Conservation (phyloP, 2,113 vertebrate genomes). For the Cyphomyrus discorhynchus region DNA sequence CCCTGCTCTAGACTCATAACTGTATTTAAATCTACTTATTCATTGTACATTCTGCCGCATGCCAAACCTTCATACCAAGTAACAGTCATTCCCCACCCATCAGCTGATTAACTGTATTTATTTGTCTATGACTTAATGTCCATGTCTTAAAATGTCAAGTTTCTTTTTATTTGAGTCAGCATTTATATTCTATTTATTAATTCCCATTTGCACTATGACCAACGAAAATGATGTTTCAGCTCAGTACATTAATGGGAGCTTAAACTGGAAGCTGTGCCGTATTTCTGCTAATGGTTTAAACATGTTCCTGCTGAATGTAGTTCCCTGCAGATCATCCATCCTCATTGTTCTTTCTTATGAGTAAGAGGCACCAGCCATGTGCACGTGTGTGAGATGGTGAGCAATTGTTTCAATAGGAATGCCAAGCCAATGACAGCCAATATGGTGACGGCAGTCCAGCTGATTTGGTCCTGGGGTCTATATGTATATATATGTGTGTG, state of each 20-base stretch:
- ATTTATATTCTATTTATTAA: too few relatives aligned
- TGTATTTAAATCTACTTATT: neutral
- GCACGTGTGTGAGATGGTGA: neutral
- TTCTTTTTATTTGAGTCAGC: neutral
- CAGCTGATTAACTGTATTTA: neutral
- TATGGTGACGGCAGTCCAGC: neutral
- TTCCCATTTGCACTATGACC: too few relatives aligned
- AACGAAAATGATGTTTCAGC: neutral
- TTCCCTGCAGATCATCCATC: neutral
- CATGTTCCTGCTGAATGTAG: neutral
- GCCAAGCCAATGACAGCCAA: neutral
- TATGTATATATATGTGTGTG: too few relatives aligned
- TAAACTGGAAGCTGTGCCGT: neutral
- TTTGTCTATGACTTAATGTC: neutral
- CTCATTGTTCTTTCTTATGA: neutral
- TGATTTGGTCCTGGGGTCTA: neutral
- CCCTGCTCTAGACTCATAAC: neutral
- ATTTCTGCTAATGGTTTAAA: neutral
- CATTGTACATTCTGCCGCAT: neutral
- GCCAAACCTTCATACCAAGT: neutral
- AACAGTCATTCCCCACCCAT: neutral
- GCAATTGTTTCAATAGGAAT: neutral
- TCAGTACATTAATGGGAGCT: neutral
- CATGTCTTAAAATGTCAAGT: neutral
- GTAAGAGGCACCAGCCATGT: neutral